Evolutionary conservation across 1,140 invertebrate species (phyloP).

Genomic region (Neotoxoptera formosana): DNA sequence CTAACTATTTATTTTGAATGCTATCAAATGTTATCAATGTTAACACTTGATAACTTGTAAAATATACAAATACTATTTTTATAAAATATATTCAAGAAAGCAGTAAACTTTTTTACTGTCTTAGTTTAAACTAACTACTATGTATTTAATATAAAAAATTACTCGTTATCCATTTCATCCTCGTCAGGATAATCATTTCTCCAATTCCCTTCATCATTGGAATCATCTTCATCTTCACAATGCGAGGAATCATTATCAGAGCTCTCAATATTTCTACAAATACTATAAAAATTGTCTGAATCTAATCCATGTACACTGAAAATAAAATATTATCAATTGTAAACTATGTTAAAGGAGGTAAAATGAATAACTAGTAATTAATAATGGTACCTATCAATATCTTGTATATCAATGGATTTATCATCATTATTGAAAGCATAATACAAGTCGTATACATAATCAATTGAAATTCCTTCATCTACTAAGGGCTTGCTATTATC

Average conservation of each 20-base stretch:
- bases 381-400: constrained; percentile 50
- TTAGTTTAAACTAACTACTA: neutral
- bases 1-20: too few species aligned
- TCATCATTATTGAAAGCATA: constrained; percentile 32
- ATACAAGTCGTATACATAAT: constrained; percentile 50
- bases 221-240: constrained; percentile 62
- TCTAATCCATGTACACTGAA: constrained; percentile 55
- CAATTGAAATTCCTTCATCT: constrained; percentile 55
- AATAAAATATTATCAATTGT: neutral
- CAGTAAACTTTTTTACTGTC: neutral
- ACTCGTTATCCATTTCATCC: constrained; percentile 59
- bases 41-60: too few species aligned
- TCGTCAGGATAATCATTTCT: constrained; percentile 63
- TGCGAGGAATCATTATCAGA: constrained; percentile 41
- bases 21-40: too few species aligned
- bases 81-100: neutral
- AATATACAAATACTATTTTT: neutral
- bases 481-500: neutral
- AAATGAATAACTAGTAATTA: neutral
- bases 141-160: neutral
- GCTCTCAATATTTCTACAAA: neutral
- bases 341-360: neutral
- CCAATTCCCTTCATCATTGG: constrained; percentile 63
- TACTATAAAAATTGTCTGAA: constrained; percentile 52
- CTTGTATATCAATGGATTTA: constrained; percentile 51